Conservation (phyloP, 2,113 vertebrate genomes). For the Eurystomus gularis region DNA sequence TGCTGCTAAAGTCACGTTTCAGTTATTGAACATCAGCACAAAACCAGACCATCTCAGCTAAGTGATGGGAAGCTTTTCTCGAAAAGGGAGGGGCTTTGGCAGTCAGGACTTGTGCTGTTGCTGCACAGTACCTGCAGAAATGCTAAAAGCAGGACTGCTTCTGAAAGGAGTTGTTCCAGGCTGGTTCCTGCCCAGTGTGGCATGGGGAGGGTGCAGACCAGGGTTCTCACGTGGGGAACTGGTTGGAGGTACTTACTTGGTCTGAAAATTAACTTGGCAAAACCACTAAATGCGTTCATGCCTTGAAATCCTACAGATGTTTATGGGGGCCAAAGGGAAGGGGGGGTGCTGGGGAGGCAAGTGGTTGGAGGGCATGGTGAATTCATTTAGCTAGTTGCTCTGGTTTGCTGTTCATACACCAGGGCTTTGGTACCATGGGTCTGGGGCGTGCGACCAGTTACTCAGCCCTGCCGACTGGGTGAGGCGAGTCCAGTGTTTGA, state of each 20-base stretch:
- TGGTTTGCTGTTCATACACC: neutral
- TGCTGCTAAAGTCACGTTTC: neutral
- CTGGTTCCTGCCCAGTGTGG: rapidly evolving
- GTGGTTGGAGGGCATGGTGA: neutral
- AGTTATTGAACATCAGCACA: neutral
- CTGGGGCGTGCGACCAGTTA: neutral
- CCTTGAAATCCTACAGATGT: neutral
- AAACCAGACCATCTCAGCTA: neutral
- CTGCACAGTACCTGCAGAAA: neutral
- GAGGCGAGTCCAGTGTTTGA: neutral
- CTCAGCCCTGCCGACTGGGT: rapidly evolving
- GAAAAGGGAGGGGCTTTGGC: neutral
- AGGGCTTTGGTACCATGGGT: neutral
- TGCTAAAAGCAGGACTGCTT: neutral
- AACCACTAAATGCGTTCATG: neutral
- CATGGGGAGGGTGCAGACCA: neutral
- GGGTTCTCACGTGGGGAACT: neutral
- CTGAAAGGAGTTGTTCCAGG: neutral
- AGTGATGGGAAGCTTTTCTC: neutral
- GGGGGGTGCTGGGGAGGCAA: neutral
- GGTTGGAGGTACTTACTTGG: neutral
- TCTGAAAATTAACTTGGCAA: neutral
- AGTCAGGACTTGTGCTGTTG: neutral
- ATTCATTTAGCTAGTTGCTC: neutral
- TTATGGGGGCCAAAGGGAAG: neutral